Conservation (phyloP, 2,113 vertebrate genomes). For the Nipponia nippon region DNA sequence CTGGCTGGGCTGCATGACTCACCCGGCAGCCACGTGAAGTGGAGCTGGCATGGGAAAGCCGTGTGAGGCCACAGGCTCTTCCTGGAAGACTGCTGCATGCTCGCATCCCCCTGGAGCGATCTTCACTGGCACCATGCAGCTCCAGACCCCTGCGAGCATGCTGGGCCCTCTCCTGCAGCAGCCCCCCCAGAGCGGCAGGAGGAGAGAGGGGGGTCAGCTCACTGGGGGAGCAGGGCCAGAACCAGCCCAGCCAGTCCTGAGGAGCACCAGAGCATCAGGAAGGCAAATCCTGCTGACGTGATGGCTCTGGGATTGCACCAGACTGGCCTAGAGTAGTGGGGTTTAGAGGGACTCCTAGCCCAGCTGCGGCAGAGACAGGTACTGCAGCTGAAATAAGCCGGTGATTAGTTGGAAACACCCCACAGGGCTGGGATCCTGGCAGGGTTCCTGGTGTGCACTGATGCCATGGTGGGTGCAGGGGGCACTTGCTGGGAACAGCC, state of each 20-base stretch:
- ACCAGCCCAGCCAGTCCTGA: background rate
- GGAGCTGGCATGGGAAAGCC: constrained; percentile 24
- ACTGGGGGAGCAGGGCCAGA: background rate
- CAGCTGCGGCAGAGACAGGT: background rate
- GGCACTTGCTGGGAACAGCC: background rate
- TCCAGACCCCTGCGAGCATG: accelerated
- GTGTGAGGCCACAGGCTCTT: background rate
- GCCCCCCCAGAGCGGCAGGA: accelerated
- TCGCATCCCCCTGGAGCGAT: accelerated
- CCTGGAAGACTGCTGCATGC: constrained; percentile 9
- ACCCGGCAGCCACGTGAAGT: background rate
- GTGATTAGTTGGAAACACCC: background rate
- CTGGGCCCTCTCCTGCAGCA: background rate
- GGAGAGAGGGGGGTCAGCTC: background rate
- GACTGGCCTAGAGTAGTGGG: background rate
- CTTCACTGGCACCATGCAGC: background rate
- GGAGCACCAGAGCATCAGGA: background rate
- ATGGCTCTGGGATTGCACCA: accelerated
- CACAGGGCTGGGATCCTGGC: background rate
- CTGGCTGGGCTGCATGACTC: constrained; percentile 20
- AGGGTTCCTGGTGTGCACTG: accelerated
- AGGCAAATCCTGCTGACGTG: background rate
- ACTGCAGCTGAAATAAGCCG: accelerated
- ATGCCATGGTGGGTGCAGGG: accelerated
- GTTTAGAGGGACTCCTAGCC: background rate